Evolutionary conservation across 2,113 vertebrate species (phyloP).

Genomic region (Anarrhichthys ocellatus): DNA sequence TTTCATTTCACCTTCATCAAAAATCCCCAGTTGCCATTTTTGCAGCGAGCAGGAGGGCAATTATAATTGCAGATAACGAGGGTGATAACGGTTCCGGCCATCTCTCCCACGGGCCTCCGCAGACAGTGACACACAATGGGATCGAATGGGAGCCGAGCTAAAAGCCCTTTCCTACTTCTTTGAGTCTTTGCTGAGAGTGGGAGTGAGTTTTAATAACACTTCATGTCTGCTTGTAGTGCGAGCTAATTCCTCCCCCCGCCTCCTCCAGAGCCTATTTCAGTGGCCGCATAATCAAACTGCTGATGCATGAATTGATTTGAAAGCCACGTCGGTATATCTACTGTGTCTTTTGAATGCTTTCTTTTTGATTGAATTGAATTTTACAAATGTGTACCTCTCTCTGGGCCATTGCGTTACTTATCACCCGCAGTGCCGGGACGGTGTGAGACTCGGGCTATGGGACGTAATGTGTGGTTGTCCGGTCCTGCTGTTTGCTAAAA

Average conservation of each 20-base stretch:
- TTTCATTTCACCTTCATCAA: constrained; percentile 54
- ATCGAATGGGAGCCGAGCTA: constrained; percentile 20
- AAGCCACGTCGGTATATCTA: constrained; percentile 27
- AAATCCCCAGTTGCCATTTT: constrained; percentile 37
- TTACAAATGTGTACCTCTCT: constrained; percentile 8
- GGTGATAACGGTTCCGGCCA: constrained; percentile 26
- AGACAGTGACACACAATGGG: constrained; percentile 27
- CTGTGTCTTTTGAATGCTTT: constrained; percentile 17
- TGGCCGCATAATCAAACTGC: constrained; percentile 37
- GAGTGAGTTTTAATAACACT: constrained; percentile 49
- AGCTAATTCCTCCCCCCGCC: constrained; percentile 41
- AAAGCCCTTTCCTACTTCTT: constrained; percentile 23
- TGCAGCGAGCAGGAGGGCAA: constrained; percentile 43
- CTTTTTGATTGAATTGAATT: constrained; percentile 27
- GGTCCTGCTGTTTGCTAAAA: constrained; percentile 27
- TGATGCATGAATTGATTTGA: constrained; percentile 41
- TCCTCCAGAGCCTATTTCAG: constrained; percentile 19
- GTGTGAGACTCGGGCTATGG: constrained; percentile 18
- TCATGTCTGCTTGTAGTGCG: constrained; percentile 20
- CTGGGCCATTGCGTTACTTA: background rate
- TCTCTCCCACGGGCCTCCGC: constrained; percentile 19
- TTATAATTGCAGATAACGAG: constrained; percentile 56
- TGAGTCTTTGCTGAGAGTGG: constrained; percentile 8
- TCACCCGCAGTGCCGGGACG: constrained; percentile 12
- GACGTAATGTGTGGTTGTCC: constrained; percentile 31